Conservation (phyloP, 2,113 vertebrate species). For the Plotosus lineatus region DNA sequence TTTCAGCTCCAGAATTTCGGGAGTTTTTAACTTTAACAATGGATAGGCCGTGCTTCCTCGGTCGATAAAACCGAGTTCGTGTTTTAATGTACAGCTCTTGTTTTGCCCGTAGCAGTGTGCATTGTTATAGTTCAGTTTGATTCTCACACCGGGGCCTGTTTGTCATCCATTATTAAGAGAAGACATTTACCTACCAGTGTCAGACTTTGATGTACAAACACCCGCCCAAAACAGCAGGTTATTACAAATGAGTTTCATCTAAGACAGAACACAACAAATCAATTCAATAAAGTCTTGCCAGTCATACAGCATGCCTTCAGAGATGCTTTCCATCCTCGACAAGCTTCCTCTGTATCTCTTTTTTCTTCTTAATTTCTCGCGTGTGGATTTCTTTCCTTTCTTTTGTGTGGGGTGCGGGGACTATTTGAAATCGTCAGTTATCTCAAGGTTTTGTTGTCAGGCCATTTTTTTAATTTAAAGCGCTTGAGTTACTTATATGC, state of each 20-base stretch:
- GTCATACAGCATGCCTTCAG: constrained; percentile 61
- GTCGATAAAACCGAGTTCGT: neutral
- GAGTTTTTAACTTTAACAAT: neutral
- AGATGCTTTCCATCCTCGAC: constrained; percentile 50
- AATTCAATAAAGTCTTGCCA: constrained; percentile 74
- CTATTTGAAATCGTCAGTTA: constrained; percentile 47
- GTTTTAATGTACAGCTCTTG: neutral
- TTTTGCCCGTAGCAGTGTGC: constrained; percentile 17
- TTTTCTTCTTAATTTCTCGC: constrained; percentile 14
- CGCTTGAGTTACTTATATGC: constrained; percentile 52
- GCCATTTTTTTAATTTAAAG: constrained; percentile 53
- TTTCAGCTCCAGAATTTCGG: neutral
- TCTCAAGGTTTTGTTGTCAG: constrained; percentile 38
- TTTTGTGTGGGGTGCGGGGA: too few species aligned
- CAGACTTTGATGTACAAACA: constrained; percentile 63
- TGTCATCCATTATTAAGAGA: constrained; percentile 61
- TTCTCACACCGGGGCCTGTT: constrained; percentile 47
- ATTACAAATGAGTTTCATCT: constrained; percentile 72
- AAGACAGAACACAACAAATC: constrained; percentile 69
- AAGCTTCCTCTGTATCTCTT: constrained; percentile 15
- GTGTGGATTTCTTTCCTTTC: constrained; percentile 58
- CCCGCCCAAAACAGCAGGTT: constrained; percentile 59
- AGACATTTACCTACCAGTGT: constrained; percentile 59
- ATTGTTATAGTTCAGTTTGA: neutral
- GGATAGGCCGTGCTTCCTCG: constrained; percentile 15